phyloP scores from a whole-genome alignment of 2,113 vertebrate species.

The Eurystomus gularis region DNA sequence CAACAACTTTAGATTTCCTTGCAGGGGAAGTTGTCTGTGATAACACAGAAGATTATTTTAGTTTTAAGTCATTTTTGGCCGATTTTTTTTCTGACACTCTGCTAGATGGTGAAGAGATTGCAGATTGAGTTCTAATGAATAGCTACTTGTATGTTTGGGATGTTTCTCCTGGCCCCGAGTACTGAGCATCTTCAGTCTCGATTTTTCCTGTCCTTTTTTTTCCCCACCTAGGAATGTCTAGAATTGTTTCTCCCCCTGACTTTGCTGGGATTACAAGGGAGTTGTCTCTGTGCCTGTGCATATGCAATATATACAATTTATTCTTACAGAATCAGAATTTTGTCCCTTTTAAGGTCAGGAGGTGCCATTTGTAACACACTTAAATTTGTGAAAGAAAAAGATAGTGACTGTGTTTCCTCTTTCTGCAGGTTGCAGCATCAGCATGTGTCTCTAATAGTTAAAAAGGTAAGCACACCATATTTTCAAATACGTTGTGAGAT shows the following conservation, averaged over 20 bases:
- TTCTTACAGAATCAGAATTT: neutral
- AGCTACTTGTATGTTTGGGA: neutral
- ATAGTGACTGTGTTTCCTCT: neutral
- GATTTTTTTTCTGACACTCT: neutral
- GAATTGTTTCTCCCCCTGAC: neutral
- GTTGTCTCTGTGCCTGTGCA: neutral
- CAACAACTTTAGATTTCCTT: neutral
- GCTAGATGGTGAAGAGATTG: neutral
- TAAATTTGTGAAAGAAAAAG: neutral
- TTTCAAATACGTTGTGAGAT: neutral
- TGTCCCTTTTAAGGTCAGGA: neutral
- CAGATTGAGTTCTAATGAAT: neutral
- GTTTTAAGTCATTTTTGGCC: neutral
- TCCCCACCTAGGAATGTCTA: neutral
- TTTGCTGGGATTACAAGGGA: neutral
- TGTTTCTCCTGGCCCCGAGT: neutral
- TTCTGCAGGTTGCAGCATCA: conserved; percentile 23
- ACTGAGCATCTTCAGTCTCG: neutral
- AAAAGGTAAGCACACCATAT: conserved; percentile 1
- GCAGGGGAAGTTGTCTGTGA: neutral
- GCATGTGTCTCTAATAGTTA: neutral
- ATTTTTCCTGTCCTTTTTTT: neutral
- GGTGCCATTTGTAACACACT: neutral
- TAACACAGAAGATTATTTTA: neutral
- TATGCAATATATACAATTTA: neutral